A percentile compares a stretch with the other conserved stretches of the same genome.
These are phyloP conservation scores for Trididemnum nubilum DNA, from an alignment of 23 tunicate species.

Conservation along the genomic window DNA sequence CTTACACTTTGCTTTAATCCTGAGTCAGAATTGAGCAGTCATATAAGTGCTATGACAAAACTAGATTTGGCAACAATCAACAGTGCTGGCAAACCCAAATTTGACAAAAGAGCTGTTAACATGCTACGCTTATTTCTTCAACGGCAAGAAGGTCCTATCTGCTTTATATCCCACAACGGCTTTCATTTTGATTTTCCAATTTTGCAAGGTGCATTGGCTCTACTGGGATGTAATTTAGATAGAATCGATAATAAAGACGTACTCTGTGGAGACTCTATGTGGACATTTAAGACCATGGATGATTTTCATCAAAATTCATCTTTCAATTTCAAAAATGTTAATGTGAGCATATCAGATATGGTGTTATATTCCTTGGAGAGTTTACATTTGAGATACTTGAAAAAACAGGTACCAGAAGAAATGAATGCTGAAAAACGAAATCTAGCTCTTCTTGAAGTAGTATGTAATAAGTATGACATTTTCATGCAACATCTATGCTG, in stretches of 20 bases:
- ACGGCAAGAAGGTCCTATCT: conserved; percentile 38
- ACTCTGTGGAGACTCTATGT: conserved; percentile 42
- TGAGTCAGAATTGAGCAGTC: background rate
- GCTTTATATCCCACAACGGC: conserved; percentile 46
- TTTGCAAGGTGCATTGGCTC: conserved; percentile 10
- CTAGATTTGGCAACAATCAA: background rate
- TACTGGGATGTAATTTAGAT: conserved; percentile 3
- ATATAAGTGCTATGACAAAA: background rate
- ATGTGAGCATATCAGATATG: conserved; percentile 38
- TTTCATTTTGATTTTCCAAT: conserved; percentile 44
- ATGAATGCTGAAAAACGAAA: conserved; percentile 36
- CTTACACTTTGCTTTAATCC: conserved; percentile 35
- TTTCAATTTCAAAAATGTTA: background rate
- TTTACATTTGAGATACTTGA: conserved; percentile 30
- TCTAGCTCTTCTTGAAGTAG: conserved; percentile 14
- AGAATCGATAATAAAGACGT: conserved; percentile 10
- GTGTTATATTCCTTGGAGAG: conserved; percentile 36
- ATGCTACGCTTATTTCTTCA: conserved; percentile 25
- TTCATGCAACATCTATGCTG: conserved; percentile 32
- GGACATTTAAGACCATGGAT: conserved; percentile 48
- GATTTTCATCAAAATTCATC: background rate
- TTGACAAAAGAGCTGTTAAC: conserved; percentile 19
- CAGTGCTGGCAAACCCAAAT: conserved; percentile 19
- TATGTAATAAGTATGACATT: background rate
- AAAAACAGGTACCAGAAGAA: background rate